Conservation (phyloP, 1,140 invertebrate species). For the Homarus americanus region DNA sequence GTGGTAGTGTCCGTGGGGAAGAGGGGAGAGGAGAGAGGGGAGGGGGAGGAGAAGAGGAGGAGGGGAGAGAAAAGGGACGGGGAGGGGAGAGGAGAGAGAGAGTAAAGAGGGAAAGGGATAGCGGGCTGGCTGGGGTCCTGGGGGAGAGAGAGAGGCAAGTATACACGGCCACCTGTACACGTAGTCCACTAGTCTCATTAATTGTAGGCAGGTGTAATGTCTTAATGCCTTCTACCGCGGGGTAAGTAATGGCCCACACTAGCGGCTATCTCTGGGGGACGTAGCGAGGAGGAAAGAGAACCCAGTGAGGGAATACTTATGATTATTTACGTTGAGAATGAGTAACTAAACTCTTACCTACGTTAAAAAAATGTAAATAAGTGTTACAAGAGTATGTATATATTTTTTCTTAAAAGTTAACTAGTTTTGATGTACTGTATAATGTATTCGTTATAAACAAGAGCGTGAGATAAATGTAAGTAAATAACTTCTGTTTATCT, state of each 20-base stretch:
- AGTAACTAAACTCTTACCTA: not conserved
- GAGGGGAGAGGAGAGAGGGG: not conserved
- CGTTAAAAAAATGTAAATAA: too few species aligned
- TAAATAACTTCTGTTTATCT: too few species aligned
- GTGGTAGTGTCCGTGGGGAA: not conserved
- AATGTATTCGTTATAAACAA: too few species aligned
- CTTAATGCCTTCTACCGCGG: conserved; percentile 1
- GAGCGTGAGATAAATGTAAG: too few species aligned
- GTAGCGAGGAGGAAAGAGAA: not conserved
- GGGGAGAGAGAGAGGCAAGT: too few species aligned
- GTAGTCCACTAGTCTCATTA: conserved; percentile 13
- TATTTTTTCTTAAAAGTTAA: too few species aligned
- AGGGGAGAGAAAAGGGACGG: not conserved
- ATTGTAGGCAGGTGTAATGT: conserved; percentile 37
- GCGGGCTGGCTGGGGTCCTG: too few species aligned
- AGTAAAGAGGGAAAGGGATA: too few species aligned
- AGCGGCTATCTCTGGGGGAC: not conserved
- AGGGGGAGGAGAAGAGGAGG: not conserved
- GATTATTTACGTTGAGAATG: not conserved
- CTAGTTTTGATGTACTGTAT: too few species aligned
- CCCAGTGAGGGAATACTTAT: not conserved
- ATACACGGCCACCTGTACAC: conserved; percentile 34
- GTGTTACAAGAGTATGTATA: too few species aligned
- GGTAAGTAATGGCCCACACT: not conserved
- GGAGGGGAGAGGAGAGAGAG: not conserved